Base-by-base conservation (phyloP, 2,888 invertebrate genomes). In the Leptopterna dolabrata region DNA sequence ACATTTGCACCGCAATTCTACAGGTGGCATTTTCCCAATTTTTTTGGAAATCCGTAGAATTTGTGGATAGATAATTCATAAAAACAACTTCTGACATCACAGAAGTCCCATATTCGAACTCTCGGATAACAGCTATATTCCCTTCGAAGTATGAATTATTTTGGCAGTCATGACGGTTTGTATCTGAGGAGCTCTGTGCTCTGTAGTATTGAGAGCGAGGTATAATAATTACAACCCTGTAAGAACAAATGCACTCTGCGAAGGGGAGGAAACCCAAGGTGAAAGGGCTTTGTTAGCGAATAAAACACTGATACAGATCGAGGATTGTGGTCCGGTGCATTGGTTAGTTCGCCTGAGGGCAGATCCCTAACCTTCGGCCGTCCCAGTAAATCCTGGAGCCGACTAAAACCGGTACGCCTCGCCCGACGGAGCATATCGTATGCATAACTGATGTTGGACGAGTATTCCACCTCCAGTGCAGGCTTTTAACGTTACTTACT, bases 291-390 rank as follows among this genome's bases (percentile, higher is more conserved):
- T 19, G 16, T n/a, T 41, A 45, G 73, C 29, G 78, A 78, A 45
- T 78, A 78, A 78, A 78, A 78, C 78, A 78, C 45, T 45, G 78
- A 78, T 78, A 78, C 27, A 78, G 78, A 78, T 78, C 78, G 78
- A 24, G 47, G 19, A 29, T 78, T 78, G 78, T 78, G 78, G 45
- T 78, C 27, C 16, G 78, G 78, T 78, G 78, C 78, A 78, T 45
- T 78, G 47, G 78, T 78, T 78, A 45, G 19, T 76, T 14, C 13
- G 73, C 78, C 41, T 45, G 41, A 16, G 27, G 47, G 78, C 45
- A 78, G 41, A 43, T 43, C 27, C 78, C 45, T 43, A 78, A 45
- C 43, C 27, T 78, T 29, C 19, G 36, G 63, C 63, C 73, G 78
- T 29, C 43, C 43, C 78, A 27, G 78, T 78, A 78, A 78, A 78